These are phyloP conservation scores for Brevimyrus niger DNA, from an alignment of 2,113 vertebrate genomes.

Conservation along the genomic window DNA sequence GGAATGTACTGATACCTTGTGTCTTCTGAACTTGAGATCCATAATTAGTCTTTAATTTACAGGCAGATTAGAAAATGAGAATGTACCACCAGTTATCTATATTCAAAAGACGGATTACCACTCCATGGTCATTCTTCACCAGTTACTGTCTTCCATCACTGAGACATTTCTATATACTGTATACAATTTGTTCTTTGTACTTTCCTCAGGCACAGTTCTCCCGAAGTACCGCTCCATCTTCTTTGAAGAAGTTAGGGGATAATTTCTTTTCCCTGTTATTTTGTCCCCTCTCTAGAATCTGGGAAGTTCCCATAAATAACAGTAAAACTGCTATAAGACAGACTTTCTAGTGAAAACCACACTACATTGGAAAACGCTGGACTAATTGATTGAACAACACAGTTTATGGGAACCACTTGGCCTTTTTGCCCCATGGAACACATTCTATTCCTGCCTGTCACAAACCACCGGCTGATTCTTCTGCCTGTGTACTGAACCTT, in stretches of 20 bases:
- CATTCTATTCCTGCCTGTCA: neutral
- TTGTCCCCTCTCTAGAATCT: neutral
- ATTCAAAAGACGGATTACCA: neutral
- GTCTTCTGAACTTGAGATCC: neutral
- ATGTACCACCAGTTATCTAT: neutral
- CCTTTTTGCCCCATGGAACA: neutral
- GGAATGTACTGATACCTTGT: neutral
- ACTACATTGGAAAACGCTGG: neutral
- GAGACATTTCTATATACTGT: neutral
- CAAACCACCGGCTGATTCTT: neutral
- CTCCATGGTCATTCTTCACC: neutral
- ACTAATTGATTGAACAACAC: neutral
- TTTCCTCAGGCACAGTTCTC: neutral
- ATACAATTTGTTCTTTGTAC: neutral
- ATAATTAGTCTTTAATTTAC: neutral
- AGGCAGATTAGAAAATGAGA: neutral
- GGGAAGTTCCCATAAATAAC: neutral
- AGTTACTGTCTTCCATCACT: neutral
- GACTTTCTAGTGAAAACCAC: neutral
- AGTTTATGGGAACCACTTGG: neutral
- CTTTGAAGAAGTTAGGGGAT: neutral
- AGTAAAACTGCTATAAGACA: neutral
- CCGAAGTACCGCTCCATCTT: neutral
- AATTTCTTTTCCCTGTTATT: neutral
- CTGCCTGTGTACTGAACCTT: neutral